Evolutionary conservation across 2,113 vertebrate species (phyloP).

Genomic region (Alethe castanea): DNA sequence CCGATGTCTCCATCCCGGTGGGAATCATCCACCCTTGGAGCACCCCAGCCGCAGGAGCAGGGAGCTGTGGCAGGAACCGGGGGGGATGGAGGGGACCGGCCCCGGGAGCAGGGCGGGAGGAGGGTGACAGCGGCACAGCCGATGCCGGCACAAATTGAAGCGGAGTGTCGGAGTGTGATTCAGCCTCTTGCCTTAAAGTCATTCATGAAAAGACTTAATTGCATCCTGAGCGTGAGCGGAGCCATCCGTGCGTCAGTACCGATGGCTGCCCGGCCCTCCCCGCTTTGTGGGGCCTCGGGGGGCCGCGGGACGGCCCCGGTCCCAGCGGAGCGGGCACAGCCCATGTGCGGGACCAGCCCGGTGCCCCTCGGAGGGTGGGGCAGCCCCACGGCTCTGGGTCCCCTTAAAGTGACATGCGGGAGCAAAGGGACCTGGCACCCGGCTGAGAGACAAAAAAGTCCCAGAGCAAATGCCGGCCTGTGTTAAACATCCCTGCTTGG

Average conservation of each 20-base stretch:
- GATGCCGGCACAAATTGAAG: background rate
- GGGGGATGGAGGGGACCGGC: accelerated
- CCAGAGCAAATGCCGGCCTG: background rate
- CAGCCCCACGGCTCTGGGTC: background rate
- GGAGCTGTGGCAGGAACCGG: background rate
- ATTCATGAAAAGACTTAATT: constrained; percentile 19
- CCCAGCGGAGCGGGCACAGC: accelerated
- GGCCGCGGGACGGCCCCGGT: accelerated
- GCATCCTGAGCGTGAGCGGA: background rate
- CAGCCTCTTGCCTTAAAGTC: background rate
- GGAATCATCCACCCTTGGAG: accelerated
- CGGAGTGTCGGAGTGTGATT: background rate
- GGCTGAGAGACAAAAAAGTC: background rate
- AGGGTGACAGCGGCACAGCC: background rate
- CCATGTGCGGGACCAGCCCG: accelerated
- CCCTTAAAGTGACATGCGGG: accelerated
- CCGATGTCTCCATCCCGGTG: accelerated
- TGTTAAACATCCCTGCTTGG: background rate
- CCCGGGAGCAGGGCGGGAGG: accelerated
- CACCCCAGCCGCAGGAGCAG: accelerated
- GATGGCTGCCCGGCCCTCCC: background rate
- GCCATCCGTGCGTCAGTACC: background rate
- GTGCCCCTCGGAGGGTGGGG: accelerated
- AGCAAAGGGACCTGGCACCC: accelerated
- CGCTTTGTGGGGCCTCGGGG: accelerated